These are phyloP conservation scores for Drosophila sulfurigaster DNA, from an alignment of 1,140 invertebrate genomes.

Conservation along the genomic window DNA sequence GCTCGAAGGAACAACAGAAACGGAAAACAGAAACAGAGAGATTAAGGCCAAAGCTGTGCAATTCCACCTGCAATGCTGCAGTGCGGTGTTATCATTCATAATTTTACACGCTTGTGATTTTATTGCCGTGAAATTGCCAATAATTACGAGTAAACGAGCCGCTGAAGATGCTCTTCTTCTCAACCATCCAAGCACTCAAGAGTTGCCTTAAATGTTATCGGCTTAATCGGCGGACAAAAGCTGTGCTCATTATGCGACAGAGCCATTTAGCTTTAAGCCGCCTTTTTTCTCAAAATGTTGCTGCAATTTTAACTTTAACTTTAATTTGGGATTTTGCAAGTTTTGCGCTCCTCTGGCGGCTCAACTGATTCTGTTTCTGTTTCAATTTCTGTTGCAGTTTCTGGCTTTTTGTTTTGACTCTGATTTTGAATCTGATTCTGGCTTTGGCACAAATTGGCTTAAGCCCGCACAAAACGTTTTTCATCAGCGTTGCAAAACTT, in stretches of 20 bases:
- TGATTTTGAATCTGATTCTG: slow-evolving; percentile 33
- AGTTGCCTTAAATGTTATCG: slow-evolving; percentile 38
- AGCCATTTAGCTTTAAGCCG: slow-evolving; percentile 54
- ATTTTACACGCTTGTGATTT: slow-evolving; percentile 82
- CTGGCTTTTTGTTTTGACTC: neutral
- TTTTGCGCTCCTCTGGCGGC: slow-evolving; percentile 12
- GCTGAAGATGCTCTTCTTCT: slow-evolving; percentile 33
- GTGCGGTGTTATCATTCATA: slow-evolving; percentile 69
- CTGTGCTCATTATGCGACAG: slow-evolving; percentile 58
- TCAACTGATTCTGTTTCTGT: neutral
- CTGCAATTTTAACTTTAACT: slow-evolving; percentile 52
- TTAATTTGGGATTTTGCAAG: slow-evolving; percentile 61
- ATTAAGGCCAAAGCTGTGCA: slow-evolving; percentile 42
- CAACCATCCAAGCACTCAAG: neutral
- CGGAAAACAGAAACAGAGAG: slow-evolving; percentile 14
- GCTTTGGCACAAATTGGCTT: slow-evolving; percentile 78
- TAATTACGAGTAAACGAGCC: slow-evolving; percentile 68
- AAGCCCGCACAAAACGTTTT: slow-evolving; percentile 78
- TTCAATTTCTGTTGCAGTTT: slow-evolving; percentile 7
- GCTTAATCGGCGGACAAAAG: slow-evolving; percentile 27
- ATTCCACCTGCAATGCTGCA: slow-evolving; percentile 38
- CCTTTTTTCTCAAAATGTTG: slow-evolving; percentile 48
- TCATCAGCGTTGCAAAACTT: slow-evolving; percentile 71
- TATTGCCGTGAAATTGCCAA: slow-evolving; percentile 83
- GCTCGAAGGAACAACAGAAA: slow-evolving; percentile 9